Base-by-base conservation (phyloP, 2,113 vertebrate genomes). In the Sclerurus mexicanus region DNA sequence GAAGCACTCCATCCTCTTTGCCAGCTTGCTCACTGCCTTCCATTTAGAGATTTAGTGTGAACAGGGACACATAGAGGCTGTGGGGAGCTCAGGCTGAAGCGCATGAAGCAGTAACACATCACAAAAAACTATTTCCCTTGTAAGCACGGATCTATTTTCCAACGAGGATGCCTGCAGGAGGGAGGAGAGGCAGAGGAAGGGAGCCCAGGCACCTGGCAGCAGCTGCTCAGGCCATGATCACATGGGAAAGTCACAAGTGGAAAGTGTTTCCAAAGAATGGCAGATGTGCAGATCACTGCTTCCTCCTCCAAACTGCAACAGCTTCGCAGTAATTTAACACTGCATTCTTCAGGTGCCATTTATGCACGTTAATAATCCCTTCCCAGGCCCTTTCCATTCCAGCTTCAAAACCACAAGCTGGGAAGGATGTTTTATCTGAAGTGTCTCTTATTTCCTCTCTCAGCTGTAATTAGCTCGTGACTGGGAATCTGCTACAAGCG, bases 311-410 rank as follows among this genome's bases (percentile, higher is more conserved):
- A 68, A 69, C 90, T 63, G n/a, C 91, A 84, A 67, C 86, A 79
- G 96, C 95, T 72, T 71, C 8, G 77, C 89, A 73, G 92, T 74
- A 89, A 94, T 95, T 95, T 83, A 96, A 93, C 90, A 85, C 77
- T 3, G 10, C 91, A 73, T 94, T 97, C 95, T 95, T 94, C 96
- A 97, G 96, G 95, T 92, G 90, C 96, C 90, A 74, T 92, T 93
- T 78, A 31, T 62, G 69, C 10, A 68, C 21, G 3, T 87, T 72
- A 92, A 94, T 93, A 95, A 96, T 90, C 90, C 83, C 80, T 87
- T 90, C 93, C 94, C 95, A 90, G 89, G 89, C 90, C 92, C 53
- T 85, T 97, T 89, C 89, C 84, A 83, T 59, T 77, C 90, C 94
- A 91, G 92, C 90, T 85, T 92, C 93, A 90, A 56, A 84, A 95